Conservation (phyloP, 2,888 invertebrate genomes). For the Cheilosia pagana region DNA sequence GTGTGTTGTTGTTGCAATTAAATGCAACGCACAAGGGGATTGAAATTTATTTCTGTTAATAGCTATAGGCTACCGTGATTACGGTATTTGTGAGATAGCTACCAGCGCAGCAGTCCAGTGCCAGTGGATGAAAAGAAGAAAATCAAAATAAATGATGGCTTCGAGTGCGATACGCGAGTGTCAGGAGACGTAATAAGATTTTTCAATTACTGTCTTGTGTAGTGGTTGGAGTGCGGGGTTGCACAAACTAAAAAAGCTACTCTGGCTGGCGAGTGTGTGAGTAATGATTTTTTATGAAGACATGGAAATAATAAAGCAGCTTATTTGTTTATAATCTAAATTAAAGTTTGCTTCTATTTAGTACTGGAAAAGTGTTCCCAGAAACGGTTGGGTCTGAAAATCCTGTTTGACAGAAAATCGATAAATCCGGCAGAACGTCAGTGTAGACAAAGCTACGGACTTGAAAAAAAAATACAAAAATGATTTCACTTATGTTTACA, state of each 20-base stretch:
- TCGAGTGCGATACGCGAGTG: constrained; percentile 1
- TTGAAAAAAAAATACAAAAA: too few species aligned
- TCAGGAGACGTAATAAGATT: neutral
- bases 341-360: too few species aligned
- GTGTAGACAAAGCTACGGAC: too few species aligned
- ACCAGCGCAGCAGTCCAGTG: constrained; percentile 13
- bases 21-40: constrained; percentile 41
- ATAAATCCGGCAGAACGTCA: too few species aligned
- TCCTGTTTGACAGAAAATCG: too few species aligned
- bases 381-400: too few species aligned
- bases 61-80: constrained; percentile 54
- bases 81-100: constrained; percentile 50
- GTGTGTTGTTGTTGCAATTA: constrained; percentile 31
- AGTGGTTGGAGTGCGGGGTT: neutral
- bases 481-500: too few species aligned
- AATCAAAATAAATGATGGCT: constrained; percentile 7
- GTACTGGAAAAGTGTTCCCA: too few species aligned
- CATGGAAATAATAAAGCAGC: too few species aligned
- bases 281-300: too few species aligned
- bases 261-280: neutral
- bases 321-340: too few species aligned
- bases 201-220: constrained; percentile 18
- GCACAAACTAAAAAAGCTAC: neutral
- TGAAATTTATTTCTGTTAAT: constrained; percentile 64
- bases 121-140: neutral